These are phyloP conservation scores for Trichopoda pennipes DNA, from an alignment of 2,888 invertebrate genomes.

Conservation along the genomic window DNA sequence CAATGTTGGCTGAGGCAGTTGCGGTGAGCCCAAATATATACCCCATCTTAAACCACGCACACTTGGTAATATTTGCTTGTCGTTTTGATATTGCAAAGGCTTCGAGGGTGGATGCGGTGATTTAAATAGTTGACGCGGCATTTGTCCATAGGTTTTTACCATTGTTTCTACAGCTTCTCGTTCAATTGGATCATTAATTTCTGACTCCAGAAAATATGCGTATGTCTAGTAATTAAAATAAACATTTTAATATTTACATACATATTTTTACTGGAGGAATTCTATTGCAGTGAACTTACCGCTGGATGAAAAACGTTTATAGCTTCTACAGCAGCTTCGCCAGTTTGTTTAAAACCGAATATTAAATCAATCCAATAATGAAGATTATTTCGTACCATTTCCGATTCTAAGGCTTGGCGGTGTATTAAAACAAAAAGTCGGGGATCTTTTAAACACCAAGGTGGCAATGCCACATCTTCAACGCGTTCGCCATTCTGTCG, in stretches of 20 bases:
- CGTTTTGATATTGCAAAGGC: conserved; percentile 75
- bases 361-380: conserved; percentile 96
- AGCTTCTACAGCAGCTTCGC: conserved; percentile 91
- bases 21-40: conserved; percentile 90
- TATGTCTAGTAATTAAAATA: conserved; percentile 85
- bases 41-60: conserved; percentile 90
- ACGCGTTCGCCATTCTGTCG: conserved; percentile 90
- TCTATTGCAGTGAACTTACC: conserved; percentile 81
- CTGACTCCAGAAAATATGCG: conserved; percentile 89
- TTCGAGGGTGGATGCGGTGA: conserved; percentile 85
- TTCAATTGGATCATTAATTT: conserved; percentile 87
- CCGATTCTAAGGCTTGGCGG: conserved; percentile 91
- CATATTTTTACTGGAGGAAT: background rate
- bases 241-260: background rate
- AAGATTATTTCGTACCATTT: conserved; percentile 88
- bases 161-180: conserved; percentile 91
- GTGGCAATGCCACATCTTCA: conserved; percentile 89
- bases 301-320: conserved; percentile 95
- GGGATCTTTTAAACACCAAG: conserved; percentile 88
- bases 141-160: conserved; percentile 95
- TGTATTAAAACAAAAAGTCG: conserved; percentile 91
- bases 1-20: conserved; percentile 84
- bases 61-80: conserved; percentile 81
- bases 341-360: conserved; percentile 94
- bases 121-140: conserved; percentile 91